A percentile compares a stretch with the other conserved stretches of the same genome.
These are phyloP conservation scores for Conops quadrifasciatus DNA, from an alignment of 2,888 invertebrate species.

Conservation along the genomic window DNA sequence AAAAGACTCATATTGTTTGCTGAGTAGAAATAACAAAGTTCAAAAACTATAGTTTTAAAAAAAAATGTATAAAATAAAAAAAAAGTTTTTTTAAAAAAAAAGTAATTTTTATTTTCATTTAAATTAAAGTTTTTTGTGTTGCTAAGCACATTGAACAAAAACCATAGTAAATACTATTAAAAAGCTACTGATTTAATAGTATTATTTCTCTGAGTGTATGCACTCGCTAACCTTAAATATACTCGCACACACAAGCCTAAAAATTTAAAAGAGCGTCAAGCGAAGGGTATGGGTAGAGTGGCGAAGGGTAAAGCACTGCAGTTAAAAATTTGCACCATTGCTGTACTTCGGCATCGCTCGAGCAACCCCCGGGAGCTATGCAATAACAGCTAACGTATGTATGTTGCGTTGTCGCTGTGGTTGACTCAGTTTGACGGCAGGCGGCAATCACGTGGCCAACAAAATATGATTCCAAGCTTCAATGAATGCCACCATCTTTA, in stretches of 20 bases:
- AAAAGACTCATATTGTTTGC: too few relatives aligned
- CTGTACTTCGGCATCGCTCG: constrained; percentile 3
- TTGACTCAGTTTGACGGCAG: too few relatives aligned
- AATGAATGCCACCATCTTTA: constrained; percentile 29
- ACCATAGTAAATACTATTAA: too few relatives aligned
- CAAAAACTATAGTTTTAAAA: too few relatives aligned
- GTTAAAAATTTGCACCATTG: too few relatives aligned
- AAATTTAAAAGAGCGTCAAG: neutral
- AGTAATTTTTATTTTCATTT: too few relatives aligned
- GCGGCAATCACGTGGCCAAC: constrained; percentile 23
- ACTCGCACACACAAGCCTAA: neutral
- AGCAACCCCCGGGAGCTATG: constrained; percentile 11
- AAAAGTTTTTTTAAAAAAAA: too few relatives aligned
- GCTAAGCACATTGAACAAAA: too few relatives aligned
- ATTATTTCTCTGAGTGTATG: constrained; percentile 1
- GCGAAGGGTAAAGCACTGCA: too few relatives aligned
- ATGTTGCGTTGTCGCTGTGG: neutral
- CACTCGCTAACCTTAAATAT: neutral
- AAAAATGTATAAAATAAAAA: too few relatives aligned
- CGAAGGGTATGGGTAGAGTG: neutral
- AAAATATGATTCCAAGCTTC: neutral
- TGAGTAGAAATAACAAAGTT: too few relatives aligned
- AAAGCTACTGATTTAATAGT: constrained; percentile 25
- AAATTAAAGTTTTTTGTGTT: too few relatives aligned
- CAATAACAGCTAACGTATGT: neutral